Conservation (phyloP, 2,888 invertebrate genomes). For the Petrolisthes manimaculis region DNA sequence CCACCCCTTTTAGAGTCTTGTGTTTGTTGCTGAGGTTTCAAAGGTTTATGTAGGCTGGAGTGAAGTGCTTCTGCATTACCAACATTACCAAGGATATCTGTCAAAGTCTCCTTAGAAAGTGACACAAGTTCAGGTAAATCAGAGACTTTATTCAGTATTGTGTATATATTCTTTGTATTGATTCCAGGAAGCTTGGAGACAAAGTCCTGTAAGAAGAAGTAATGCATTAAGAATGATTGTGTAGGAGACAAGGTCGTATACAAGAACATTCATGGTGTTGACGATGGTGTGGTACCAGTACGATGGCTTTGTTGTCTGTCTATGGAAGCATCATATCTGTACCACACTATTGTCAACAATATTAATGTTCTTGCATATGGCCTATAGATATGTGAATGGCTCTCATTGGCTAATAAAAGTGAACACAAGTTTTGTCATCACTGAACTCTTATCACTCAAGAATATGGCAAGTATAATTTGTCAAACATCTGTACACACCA, state of each 20-base stretch:
- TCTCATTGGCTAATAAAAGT: too few species aligned
- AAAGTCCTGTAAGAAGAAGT: constrained; percentile 71
- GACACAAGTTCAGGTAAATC: constrained; percentile 75
- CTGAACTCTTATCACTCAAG: too few species aligned
- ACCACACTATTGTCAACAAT: too few species aligned
- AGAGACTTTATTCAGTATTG: constrained; percentile 81
- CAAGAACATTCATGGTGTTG: neutral
- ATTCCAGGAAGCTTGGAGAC: constrained; percentile 71
- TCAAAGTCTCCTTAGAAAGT: constrained; percentile 76
- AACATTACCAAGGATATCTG: constrained; percentile 78
- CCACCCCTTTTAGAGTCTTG: constrained; percentile 42
- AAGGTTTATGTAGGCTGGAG: constrained; percentile 69
- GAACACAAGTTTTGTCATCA: too few species aligned
- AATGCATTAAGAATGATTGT: neutral
- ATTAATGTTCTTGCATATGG: too few species aligned
- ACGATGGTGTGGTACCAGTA: too few species aligned
- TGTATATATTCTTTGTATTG: constrained; percentile 84
- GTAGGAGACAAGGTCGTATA: neutral
- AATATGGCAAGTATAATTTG: too few species aligned
- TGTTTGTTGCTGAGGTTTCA: constrained; percentile 48
- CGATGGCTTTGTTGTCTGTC: too few species aligned
- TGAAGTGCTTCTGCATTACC: constrained; percentile 69
- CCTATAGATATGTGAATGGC: neutral
- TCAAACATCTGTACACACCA: too few species aligned
- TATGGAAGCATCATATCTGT: too few species aligned